These are phyloP conservation scores for Anthopleura xanthogrammica DNA, from an alignment of 92 coral and sea anemone genomes.

Conservation along the genomic window DNA sequence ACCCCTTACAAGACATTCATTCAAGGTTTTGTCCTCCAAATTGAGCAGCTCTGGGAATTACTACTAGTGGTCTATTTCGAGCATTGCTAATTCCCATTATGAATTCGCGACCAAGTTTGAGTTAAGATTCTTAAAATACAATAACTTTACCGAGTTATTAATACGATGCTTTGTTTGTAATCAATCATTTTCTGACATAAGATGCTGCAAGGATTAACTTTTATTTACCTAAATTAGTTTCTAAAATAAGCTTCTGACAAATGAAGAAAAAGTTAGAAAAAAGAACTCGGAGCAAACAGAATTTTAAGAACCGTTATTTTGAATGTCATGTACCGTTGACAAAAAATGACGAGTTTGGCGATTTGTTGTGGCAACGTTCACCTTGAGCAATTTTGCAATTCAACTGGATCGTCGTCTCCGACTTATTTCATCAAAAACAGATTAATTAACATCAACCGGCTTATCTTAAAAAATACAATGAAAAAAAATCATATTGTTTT, in stretches of 20 bases:
- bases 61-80: too few species aligned
- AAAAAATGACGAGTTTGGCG: neutral
- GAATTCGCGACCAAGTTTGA: neutral
- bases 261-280: neutral
- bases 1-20: too few species aligned
- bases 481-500: neutral
- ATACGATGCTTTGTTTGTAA: neutral
- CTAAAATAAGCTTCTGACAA: neutral
- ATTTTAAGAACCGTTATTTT: neutral
- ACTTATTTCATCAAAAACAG: neutral
- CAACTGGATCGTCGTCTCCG: neutral
- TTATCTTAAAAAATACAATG: neutral
- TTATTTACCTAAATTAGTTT: neutral
- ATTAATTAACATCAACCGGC: conserved; percentile 17
- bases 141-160: neutral
- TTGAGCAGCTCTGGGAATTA: too few species aligned
- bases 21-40: too few species aligned
- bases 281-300: neutral
- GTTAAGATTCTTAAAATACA: neutral
- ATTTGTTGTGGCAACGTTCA: neutral
- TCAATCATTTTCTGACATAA: neutral
- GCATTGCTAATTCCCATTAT: too few species aligned
- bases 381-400: neutral
- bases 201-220: neutral
- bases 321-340: neutral